Base-by-base conservation (phyloP, 2,888 invertebrate genomes). In the Andrena haemorrhoa region DNA sequence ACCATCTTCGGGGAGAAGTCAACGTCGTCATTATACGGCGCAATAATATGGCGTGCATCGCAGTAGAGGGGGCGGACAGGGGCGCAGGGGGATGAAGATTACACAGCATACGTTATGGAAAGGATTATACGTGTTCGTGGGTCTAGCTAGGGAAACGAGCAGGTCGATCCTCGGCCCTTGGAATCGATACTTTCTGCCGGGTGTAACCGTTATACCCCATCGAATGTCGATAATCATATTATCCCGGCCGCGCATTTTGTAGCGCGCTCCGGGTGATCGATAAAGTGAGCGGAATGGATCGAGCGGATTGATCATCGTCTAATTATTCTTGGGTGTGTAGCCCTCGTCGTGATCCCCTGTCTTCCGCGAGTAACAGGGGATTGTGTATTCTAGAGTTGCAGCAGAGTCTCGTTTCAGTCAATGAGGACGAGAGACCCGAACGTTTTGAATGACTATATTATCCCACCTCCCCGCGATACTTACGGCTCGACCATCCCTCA, bases 11-110 rank as follows among this genome's bases (percentile, higher is more conserved):
- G 47, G 49, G 60, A 49, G 69, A 74, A 72, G 73, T 79, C 73
- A 73, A 79, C 77, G 75, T 60, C 74, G 70, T 77, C 75, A 79
- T 81, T 82, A 84, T 69, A 60, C 71, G 61, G 63, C 70, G 81
- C 80, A 84, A 84, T 88, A 87, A 87, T 83, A 83, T 75, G 75
- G 69, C 47, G 63, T 66, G 65, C 35, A 23, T 53, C 47, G 74
- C 16, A 20, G 53, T 12, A 33, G 26, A 66, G 63, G 12, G 10
- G 47, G 35, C 23, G 49, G 65, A 29, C 23, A 8, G 69, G 26
- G 69, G 64, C 51, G 66, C 16, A 58, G 58, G 29, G 70, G 75
- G 33, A 73, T 53, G 88, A 81, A 84, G 84, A 86, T 87, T 87
- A 82, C 81, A 85, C 65, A 66, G 70, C 70, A 60, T 49, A 61